phyloP scores from a whole-genome alignment of 2,113 vertebrate species.

The Pteruthius melanotis region DNA sequence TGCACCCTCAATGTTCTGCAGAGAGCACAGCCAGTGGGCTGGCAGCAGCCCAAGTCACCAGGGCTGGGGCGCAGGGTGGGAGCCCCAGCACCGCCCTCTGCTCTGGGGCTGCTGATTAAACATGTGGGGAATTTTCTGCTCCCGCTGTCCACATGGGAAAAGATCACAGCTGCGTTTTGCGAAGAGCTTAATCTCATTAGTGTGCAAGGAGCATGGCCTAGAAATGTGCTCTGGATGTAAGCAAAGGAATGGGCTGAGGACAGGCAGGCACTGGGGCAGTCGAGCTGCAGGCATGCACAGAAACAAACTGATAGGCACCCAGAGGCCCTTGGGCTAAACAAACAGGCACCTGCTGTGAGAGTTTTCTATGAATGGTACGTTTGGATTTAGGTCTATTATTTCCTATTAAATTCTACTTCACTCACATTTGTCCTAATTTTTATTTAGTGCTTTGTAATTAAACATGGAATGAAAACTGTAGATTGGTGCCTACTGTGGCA shows the following conservation, averaged over 20 bases:
- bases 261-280: background rate
- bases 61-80: background rate
- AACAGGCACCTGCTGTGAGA: background rate
- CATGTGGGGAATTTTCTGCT: background rate
- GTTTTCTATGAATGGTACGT: background rate
- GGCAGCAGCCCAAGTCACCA: background rate
- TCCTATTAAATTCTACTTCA: background rate
- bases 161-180: background rate
- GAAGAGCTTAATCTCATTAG: slow-evolving; percentile 18
- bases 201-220: background rate
- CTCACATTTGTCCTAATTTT: background rate
- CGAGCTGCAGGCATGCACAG: background rate
- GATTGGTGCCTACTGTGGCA: background rate
- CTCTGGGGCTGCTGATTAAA: background rate
- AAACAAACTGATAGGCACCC: background rate
- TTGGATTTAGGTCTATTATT: background rate
- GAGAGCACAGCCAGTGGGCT: background rate
- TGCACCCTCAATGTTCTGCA: background rate
- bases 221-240: background rate
- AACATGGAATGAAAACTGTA: background rate
- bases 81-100: accelerated
- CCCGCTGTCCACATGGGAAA: background rate
- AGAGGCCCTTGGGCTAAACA: background rate
- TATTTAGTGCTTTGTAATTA: background rate
- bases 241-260: background rate